A percentile compares a stretch with the other conserved stretches of the same genome.
These are phyloP conservation scores for Sebastes wilsoni DNA, from an alignment of 2,797 vertebrate species.

Conservation along the genomic window DNA sequence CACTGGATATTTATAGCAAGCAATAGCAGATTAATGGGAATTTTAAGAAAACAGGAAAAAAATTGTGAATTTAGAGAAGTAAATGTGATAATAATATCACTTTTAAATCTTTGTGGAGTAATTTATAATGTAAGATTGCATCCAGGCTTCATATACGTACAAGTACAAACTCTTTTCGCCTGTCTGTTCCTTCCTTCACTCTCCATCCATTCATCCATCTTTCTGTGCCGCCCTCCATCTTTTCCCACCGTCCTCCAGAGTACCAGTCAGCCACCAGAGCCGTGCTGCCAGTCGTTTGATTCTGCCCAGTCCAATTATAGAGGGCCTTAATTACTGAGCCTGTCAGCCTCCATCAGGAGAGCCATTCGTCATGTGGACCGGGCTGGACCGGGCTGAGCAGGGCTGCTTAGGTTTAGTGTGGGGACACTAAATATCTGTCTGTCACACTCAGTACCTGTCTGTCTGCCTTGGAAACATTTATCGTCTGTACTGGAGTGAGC, in stretches of 20 bases:
- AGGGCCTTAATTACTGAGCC: slow-evolving; percentile 77
- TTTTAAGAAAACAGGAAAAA: not conserved
- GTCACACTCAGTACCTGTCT: slow-evolving; percentile 9
- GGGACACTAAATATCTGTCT: slow-evolving; percentile 2
- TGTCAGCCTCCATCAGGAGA: slow-evolving; percentile 77
- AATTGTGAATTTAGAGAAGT: not conserved
- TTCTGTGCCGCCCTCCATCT: slow-evolving; percentile 32
- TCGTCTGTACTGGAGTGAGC: slow-evolving; percentile 20
- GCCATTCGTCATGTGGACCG: slow-evolving; percentile 67
- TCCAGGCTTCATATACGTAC: not conserved
- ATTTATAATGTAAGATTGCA: not conserved
- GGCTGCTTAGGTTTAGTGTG: slow-evolving; percentile 22
- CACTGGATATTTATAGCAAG: slow-evolving; percentile 28
- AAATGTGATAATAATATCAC: not conserved
- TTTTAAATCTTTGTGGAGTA: not conserved
- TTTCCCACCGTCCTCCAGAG: slow-evolving; percentile 53
- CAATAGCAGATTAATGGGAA: not conserved
- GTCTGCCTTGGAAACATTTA: slow-evolving; percentile 10
- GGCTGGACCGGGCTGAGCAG: slow-evolving; percentile 48
- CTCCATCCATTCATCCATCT: slow-evolving; percentile 46
- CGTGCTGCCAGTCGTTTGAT: slow-evolving; percentile 61
- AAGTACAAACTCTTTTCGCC: not conserved
- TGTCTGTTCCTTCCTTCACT: slow-evolving; percentile 36
- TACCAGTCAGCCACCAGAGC: slow-evolving; percentile 60
- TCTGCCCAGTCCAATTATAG: slow-evolving; percentile 78